Base-by-base conservation (phyloP, 1,140 invertebrate species). In the Eriocheir sinensis region DNA sequence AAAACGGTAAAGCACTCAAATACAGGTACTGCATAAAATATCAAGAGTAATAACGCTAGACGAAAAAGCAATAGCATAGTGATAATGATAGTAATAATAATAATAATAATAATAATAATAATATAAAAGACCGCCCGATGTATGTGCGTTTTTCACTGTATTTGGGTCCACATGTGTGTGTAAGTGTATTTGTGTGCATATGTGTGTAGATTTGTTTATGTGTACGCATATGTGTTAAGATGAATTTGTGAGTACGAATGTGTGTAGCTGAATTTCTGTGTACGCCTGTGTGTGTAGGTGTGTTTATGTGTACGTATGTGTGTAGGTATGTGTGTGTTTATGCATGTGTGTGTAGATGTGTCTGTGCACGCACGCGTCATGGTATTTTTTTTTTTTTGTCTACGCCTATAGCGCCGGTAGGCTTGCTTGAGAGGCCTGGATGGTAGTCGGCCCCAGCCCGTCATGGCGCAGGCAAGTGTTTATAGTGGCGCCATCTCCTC, bases 301-400 rank as follows among this genome's bases (percentile, higher is more conserved):
- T 89, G 44, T 89, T 27, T 89, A 30, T 89, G 30, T 89, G 44
- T 90, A 34, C 34, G 34, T 72, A 17, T 60, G 53, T 90, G 34
- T 90, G 32, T 90, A 34, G 30, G 34, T 90, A 32, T 90, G 17
- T 60, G 53, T 60, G 53, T 90, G 53, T 90, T 30, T 60, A 34
- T 90, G 34, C 32, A 34, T 90, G 34, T 90, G 48, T 90, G 48
- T 48, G 48, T 48, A 30, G 53, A 0, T 90, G 32, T 90, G 48
- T 86, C 21, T 32, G n/a, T 32, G 36, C 15, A 34, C 15, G 36
- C n/a, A 86, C 3, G n/a, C n/a, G 38, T 32, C n/a, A 4, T 32
- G 4, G 38, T 32, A 86, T 32, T 32, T 32, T 72, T 72, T 72
- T 27, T 72, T 9, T n/a, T n/a, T n/a, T n/a, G n/a, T n/a, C n/a